phyloP scores from a whole-genome alignment of 2,113 vertebrate genomes.

The Tachycineta bicolor region DNA sequence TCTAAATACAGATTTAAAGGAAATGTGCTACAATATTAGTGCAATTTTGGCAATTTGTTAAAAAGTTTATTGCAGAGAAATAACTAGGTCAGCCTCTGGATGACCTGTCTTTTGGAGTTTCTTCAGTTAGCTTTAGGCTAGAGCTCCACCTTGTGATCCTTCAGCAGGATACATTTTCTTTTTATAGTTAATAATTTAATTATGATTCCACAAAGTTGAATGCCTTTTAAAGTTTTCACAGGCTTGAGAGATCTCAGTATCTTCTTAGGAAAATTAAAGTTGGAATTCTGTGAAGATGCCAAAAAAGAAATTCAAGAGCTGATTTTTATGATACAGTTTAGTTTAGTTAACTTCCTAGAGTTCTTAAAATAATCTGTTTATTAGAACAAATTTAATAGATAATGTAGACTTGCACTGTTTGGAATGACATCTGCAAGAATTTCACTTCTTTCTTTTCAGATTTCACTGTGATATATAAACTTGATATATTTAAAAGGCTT shows the following conservation, averaged over 20 bases:
- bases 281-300: neutral
- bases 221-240: constrained; percentile 17
- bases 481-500: neutral
- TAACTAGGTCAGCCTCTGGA: constrained; percentile 73
- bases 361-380: neutral
- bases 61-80: constrained; percentile 54
- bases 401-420: neutral
- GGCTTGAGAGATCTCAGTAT: neutral
- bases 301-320: neutral
- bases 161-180: constrained; percentile 72
- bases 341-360: neutral
- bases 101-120: constrained; percentile 73
- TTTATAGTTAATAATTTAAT: constrained; percentile 71
- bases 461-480: neutral
- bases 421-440: neutral
- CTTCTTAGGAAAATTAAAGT: neutral
- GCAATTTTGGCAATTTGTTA: neutral
- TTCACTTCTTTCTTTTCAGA: neutral
- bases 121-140: constrained; percentile 77
- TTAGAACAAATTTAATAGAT: neutral
- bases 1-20: neutral
- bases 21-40: neutral
- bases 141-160: constrained; percentile 88
- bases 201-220: constrained; percentile 38
- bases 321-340: neutral